Evolutionary conservation across 2,797 vertebrate species (phyloP).

Genomic region (Alcedo quadribrachys): DNA sequence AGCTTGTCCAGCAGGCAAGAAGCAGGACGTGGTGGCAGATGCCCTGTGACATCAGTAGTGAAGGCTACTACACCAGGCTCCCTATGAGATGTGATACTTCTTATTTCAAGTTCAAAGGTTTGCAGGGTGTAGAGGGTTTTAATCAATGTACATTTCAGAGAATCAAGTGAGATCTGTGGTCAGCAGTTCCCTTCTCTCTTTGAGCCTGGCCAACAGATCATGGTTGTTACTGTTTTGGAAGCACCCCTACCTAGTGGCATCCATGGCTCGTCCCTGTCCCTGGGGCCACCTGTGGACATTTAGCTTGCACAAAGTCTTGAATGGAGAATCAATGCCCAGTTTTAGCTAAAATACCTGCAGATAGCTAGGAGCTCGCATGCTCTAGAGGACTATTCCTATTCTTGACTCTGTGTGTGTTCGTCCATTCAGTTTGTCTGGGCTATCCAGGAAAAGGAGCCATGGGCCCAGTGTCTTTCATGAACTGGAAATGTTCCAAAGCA

Average conservation of each 20-base stretch:
- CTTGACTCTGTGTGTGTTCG: background rate
- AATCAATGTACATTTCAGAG: background rate
- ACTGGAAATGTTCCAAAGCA: too few relatives aligned
- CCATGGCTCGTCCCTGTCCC: fast-evolving
- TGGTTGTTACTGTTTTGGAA: background rate
- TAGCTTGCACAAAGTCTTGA: background rate
- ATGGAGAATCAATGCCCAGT: background rate
- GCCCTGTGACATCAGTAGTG: background rate
- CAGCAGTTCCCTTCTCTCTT: background rate
- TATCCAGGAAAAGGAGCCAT: background rate
- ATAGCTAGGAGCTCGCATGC: background rate
- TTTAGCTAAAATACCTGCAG: background rate
- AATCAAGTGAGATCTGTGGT: background rate
- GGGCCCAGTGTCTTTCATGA: background rate
- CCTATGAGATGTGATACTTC: background rate
- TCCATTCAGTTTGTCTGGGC: fast-evolving
- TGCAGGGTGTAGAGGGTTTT: background rate
- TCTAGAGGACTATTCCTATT: background rate
- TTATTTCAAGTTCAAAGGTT: background rate
- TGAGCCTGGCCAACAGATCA: background rate
- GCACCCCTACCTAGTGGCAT: background rate
- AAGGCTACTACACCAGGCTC: background rate
- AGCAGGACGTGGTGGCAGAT: background rate
- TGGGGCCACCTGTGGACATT: background rate
- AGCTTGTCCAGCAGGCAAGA: background rate